These are phyloP conservation scores for Diacarnus erythraeanus DNA, from an alignment of 37 sponge, comb jelly and placozoan genomes.

Conservation along the genomic window DNA sequence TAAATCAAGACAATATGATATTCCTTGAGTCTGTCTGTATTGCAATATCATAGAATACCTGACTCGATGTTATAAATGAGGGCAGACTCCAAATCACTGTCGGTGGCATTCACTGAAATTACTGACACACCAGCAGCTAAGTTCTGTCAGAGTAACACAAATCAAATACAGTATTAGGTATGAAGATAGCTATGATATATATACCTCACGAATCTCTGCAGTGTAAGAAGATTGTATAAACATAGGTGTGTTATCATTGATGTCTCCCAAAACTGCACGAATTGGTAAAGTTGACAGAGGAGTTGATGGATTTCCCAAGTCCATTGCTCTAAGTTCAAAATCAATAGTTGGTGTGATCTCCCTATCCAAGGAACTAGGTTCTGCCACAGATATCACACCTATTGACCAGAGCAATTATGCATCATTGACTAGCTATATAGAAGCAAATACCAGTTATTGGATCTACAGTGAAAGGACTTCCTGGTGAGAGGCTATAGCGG, in stretches of 20 bases:
- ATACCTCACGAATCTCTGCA: conserved; percentile 12
- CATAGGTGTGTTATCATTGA: conserved; percentile 43
- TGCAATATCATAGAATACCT: neutral
- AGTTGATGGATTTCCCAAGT: conserved; percentile 1
- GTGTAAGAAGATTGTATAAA: conserved; percentile 2
- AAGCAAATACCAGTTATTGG: neutral
- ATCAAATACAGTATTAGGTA: neutral
- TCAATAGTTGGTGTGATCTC: conserved; percentile 3
- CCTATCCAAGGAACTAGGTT: neutral
- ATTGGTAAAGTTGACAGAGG: neutral
- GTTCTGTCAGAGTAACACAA: neutral
- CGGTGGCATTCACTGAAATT: conserved; percentile 10
- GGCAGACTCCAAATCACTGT: neutral
- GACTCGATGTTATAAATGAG: neutral
- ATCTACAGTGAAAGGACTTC: conserved; percentile 6
- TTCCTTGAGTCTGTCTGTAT: neutral
- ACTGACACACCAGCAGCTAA: conserved; percentile 14
- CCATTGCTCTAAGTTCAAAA: conserved; percentile 12
- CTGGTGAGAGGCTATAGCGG: conserved; percentile 8
- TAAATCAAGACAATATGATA: neutral
- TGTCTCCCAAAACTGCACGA: conserved; percentile 5
- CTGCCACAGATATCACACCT: conserved; percentile 19
- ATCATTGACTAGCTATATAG: neutral
- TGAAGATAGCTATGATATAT: neutral
- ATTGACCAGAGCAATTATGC: neutral